Evolutionary conservation across 2,888 invertebrate genomes (phyloP), one percentile per base, ranked within the genome.

Genomic region (Brachynemurus nebulosus): DNA sequence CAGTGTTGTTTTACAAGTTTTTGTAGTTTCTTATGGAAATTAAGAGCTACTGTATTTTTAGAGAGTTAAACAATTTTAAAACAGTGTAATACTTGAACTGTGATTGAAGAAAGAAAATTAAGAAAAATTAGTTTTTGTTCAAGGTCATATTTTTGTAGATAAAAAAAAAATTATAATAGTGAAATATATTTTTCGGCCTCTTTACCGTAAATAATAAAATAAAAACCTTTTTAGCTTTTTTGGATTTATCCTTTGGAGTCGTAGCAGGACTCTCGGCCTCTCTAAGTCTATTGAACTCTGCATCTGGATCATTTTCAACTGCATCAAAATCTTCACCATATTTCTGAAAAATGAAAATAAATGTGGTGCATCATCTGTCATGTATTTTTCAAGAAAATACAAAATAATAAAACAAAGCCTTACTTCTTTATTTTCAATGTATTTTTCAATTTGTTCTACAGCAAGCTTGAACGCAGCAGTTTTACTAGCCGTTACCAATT

Each of bases 401-500:
- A n/a, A n/a, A n/a, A n/a, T n/a, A n/a, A n/a, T n/a, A n/a, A n/a
- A n/a, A n/a, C n/a, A n/a, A n/a, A n/a, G 25, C 55, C 68, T 58
- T 55, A 78, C 79, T 69, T 75, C 74, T 44, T 80, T 79, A 57
- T 80, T 71, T n/a, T 68, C 68, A 48, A 85, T 79, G 55, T 77
- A 86, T 42, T 82, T 78, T 56, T 89, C 86, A 49, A 90, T 88
- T 55, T 84, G 81, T 45, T 69, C 70, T 48, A 86, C 72, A 1
- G 89, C 90, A 50, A 85, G 80, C 61, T 82, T 84, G 60, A 90
- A 88, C 6, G 72, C 72, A 1, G 72, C 67, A 0, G 81, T 75
- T 65, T 86, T 89, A 63, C 76, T 79, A 1, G 81, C 75, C 60
- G 81, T 82, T 43, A 76, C 71, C 47, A 88, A 69, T 55, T 82